Percentiles rank a stretch among this genome's conserved stretches.
Evolutionary conservation across 53 echinoderm and acorn worm genomes (phyloP).

Genomic region (Echinarachnius parma): DNA sequence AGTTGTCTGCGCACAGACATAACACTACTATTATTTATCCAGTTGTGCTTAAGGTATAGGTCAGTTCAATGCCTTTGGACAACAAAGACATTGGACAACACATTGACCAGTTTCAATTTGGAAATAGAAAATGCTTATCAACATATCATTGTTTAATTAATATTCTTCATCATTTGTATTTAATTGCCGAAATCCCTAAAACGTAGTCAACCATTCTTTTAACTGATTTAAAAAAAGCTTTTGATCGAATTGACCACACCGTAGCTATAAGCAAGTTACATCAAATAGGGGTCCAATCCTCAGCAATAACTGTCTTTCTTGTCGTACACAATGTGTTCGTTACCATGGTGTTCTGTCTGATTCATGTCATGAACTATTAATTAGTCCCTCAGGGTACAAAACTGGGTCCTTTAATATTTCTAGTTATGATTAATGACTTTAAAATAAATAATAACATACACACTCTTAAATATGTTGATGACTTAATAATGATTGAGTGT

Average conservation of each 20-base stretch:
- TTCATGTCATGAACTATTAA: neutral
- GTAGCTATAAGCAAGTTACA: neutral
- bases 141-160: conserved; percentile 1
- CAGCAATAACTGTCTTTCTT: neutral
- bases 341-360: neutral
- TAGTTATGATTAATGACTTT: neutral
- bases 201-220: neutral
- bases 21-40: too few relatives aligned
- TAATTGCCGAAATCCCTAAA: neutral
- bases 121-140: neutral
- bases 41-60: too few relatives aligned
- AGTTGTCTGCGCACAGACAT: too few relatives aligned
- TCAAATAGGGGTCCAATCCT: neutral
- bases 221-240: neutral
- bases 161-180: neutral
- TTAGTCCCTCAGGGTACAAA: neutral
- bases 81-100: too few relatives aligned
- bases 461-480: neutral
- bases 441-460: neutral
- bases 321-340: neutral
- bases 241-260: neutral
- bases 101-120: too few relatives aligned
- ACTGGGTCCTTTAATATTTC: neutral
- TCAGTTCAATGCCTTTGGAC: too few relatives aligned
- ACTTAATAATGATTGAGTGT: neutral